Evolutionary conservation across 2,888 invertebrate species (phyloP), one percentile per base, ranked within the genome.

Genomic region (Melinaea menophilus): DNA sequence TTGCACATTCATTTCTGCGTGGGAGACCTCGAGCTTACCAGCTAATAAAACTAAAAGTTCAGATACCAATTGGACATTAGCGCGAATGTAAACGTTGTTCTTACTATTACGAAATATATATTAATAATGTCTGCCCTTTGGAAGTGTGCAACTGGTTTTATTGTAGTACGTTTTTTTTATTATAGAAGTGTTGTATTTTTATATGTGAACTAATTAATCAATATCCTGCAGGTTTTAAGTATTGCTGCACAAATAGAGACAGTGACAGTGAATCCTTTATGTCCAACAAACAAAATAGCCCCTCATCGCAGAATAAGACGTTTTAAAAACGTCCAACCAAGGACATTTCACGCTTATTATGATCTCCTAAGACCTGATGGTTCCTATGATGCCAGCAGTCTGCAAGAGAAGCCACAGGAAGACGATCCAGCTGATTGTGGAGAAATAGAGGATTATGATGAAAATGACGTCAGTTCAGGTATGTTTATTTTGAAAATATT

Each of bases 201-300:
- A 22, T 22, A 22, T 22, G 22, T 22, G 22, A 22, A 22, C 22
- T 22, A 22, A 22, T 22, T 22, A 22, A 22, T 22, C 22, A 22
- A 22, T 22, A 22, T 22, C 22, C 77, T 69, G 9, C 69, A 75
- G 75, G 69, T 74, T 57, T 56, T 70, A 54, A 64, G 75, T 56
- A 67, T 77, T 48, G 69, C 72, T 61, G 71, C 76, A 31, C 72
- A 77, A 48, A 70, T 82, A 64, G 73, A 79, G 63, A 80, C 82
- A 55, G 80, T 86, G 59, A 83, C 88, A 59, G 84, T 88, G 9
- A 84, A 76, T 60, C 86, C 87, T 1, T 71, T 83, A 62, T 90
- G 90, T 45, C 90, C 90, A 2, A 90, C 90, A 3, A 90, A 90
- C 69, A 90, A 90, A 73, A 86, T 90, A 56, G 90, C 90, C 2